Base-by-base conservation (phyloP, 1,140 invertebrate species). In the Stenopsyche tienmushanensis region DNA sequence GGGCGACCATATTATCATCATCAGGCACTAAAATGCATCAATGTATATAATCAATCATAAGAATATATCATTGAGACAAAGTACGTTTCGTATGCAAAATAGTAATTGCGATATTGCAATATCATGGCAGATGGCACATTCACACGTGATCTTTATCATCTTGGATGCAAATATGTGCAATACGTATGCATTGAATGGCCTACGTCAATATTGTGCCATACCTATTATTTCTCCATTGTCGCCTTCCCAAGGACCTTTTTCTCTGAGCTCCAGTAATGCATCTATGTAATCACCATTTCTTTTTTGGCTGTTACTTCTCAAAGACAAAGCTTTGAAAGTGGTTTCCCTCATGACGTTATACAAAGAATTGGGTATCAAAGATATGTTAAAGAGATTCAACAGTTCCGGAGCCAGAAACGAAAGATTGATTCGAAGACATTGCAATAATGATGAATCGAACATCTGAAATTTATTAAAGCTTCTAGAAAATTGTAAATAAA, bases 1-100 rank as follows among this genome's bases (percentile, higher is more conserved):
- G 78, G 3, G 73, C 66, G 1, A 73, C 72, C 17, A 80, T 73
- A 7, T 78, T 63, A 2, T 73, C 72, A 5, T 77, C 72, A 5
- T 64, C 55, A 9, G 62, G 66, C 13, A 52, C 66, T 68, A 25
- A 55, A 63, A 47, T 41, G 2, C 3, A 41, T 18, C 15, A 58
- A 24, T 55, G 2, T 8, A 55, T 5, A 18, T 26, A 34, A 7
- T 34, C 29, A 34, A 7, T 7, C 5, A 34, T 34, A 34, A 34
- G 29, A 34, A n/a, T n/a, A n/a, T n/a, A n/a, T n/a, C n/a, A n/a
- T n/a, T n/a, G n/a, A n/a, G n/a, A n/a, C n/a, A n/a, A n/a, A n/a
- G n/a, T n/a, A n/a, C n/a, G n/a, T n/a, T n/a, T n/a, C n/a, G n/a
- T n/a, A n/a, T n/a, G n/a, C n/a, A n/a, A n/a, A n/a, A n/a, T n/a